phyloP scores from a whole-genome alignment of 2,888 invertebrate species.

The Hedya salicella region DNA sequence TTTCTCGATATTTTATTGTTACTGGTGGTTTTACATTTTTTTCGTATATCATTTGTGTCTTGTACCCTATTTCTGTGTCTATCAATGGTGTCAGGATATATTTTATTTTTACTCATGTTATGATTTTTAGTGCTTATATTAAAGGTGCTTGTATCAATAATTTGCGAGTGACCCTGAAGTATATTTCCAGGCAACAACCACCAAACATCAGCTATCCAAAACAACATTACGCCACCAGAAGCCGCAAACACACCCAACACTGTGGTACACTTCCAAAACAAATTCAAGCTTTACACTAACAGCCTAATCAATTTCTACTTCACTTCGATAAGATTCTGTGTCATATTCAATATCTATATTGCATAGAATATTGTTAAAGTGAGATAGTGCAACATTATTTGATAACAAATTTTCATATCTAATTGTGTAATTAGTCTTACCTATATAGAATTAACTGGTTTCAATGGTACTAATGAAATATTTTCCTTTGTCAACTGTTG shows the following conservation, averaged over 20 bases:
- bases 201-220: conserved; percentile 67
- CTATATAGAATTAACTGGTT: conserved; percentile 14
- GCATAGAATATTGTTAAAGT: conserved; percentile 18
- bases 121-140: conserved; percentile 18
- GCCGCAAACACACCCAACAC: conserved; percentile 65
- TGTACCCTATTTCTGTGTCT: conserved; percentile 1
- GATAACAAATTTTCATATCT: conserved; percentile 6
- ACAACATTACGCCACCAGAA: conserved; percentile 65
- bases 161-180: conserved; percentile 44
- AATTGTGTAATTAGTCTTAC: conserved; percentile 2
- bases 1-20: neutral
- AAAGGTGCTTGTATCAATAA: conserved; percentile 8
- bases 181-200: conserved; percentile 77
- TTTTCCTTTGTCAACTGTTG: neutral
- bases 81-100: conserved; percentile 9
- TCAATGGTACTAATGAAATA: conserved; percentile 15
- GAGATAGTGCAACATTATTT: conserved; percentile 11
- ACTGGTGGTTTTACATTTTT: conserved; percentile 7
- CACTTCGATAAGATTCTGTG: neutral
- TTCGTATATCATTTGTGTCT: neutral
- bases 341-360: neutral
- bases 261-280: conserved; percentile 68
- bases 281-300: conserved; percentile 54
- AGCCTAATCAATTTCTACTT: conserved; percentile 37
- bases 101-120: neutral